A percentile compares a stretch with the other conserved stretches of the same genome.
Evolutionary conservation across 2,888 invertebrate genomes (phyloP).

Genomic region (Tenthredo livida): DNA sequence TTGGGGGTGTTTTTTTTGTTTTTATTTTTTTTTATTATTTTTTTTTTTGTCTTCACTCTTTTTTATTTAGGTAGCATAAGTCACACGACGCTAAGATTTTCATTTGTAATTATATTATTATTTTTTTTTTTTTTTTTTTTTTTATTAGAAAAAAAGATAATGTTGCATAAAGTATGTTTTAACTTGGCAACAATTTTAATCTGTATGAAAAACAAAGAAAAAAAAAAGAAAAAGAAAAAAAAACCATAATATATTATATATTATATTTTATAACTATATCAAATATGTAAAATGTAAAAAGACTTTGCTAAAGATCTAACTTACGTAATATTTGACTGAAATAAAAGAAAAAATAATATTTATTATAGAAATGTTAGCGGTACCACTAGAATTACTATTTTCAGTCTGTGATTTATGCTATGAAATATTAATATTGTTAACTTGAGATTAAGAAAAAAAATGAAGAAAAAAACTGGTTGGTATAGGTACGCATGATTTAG

Average conservation of each 20-base stretch:
- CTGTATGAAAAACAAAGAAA: background rate
- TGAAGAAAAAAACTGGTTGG: background rate
- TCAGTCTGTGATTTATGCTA: slow-evolving; percentile 53
- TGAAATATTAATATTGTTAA: slow-evolving; percentile 31
- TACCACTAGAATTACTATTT: slow-evolving; percentile 42
- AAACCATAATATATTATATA: background rate
- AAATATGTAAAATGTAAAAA: slow-evolving; percentile 4
- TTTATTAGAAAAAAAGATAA: no score
- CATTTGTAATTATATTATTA: slow-evolving; percentile 11
- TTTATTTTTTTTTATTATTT: background rate
- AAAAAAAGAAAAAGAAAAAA: no score
- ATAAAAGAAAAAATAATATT: background rate
- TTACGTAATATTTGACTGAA: slow-evolving; percentile 39
- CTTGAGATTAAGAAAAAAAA: background rate
- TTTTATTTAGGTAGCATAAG: slow-evolving; percentile 49
- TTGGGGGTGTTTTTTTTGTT: background rate
- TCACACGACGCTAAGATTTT: slow-evolving; percentile 46
- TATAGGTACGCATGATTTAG: background rate
- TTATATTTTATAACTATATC: background rate
- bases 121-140: no score
- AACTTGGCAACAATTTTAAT: slow-evolving; percentile 27
- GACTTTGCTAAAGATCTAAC: slow-evolving; percentile 30
- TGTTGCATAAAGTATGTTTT: slow-evolving; percentile 13
- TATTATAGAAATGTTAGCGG: slow-evolving; percentile 32
- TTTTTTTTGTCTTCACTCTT: background rate